phyloP scores from a whole-genome alignment of 1,140 invertebrate species.

The Anastrepha ludens region DNA sequence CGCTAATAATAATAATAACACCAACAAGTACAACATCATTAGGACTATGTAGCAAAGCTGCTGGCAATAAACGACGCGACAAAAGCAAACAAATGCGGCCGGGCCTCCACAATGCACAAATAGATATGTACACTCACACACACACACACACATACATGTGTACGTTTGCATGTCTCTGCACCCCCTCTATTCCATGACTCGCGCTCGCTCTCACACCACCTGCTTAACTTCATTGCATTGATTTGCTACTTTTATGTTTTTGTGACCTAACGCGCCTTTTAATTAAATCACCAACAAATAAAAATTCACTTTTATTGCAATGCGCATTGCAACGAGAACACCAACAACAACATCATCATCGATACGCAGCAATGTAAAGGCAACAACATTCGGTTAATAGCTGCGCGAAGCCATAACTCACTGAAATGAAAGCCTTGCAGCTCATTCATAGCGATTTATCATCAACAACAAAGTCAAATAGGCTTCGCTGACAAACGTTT shows the following conservation, averaged over 20 bases:
- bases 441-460: slow-evolving; percentile 38
- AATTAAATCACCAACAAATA: slow-evolving; percentile 50
- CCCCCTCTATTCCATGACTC: neutral
- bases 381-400: slow-evolving; percentile 6
- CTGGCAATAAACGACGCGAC: slow-evolving; percentile 35
- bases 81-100: slow-evolving; percentile 49
- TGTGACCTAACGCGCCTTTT: slow-evolving; percentile 37
- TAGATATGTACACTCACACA: neutral
- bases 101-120: neutral
- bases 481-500: neutral
- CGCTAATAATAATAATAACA: neutral
- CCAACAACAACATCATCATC: neutral
- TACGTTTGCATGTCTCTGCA: neutral
- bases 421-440: neutral
- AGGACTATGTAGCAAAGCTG: neutral
- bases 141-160: neutral
- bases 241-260: slow-evolving; percentile 32
- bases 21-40: neutral
- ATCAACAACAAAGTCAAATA: slow-evolving; percentile 27
- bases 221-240: neutral
- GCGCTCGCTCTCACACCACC: neutral
- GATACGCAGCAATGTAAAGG: neutral
- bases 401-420: slow-evolving; percentile 46
- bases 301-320: slow-evolving; percentile 52
- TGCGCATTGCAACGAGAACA: slow-evolving; percentile 19